phyloP scores from a whole-genome alignment of 2,113 vertebrate species.

The Eidolon helvum region DNA sequence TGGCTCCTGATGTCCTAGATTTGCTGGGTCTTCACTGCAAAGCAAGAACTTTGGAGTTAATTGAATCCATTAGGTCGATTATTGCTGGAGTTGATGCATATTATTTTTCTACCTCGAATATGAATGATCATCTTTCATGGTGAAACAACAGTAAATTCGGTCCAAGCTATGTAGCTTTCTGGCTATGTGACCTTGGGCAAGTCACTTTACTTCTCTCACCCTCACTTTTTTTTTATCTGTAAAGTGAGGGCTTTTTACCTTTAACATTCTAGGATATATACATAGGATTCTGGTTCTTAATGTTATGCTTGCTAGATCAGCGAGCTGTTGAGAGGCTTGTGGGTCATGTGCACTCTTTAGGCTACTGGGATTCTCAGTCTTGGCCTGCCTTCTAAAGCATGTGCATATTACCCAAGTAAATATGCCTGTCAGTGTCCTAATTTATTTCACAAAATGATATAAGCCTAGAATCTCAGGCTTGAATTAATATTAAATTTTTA shows the following conservation, averaged over 20 bases:
- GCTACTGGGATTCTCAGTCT: neutral
- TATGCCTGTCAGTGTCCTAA: neutral
- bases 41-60: neutral
- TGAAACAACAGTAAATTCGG: neutral
- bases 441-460: conserved; percentile 30
- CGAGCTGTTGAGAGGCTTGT: neutral
- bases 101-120: neutral
- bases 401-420: neutral
- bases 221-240: neutral
- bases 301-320: neutral
- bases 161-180: neutral
- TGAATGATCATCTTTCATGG: neutral
- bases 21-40: neutral
- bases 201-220: neutral
- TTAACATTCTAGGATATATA: neutral
- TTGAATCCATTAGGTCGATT: neutral
- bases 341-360: neutral
- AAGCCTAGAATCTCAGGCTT: conserved; percentile 10
- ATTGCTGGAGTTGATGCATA: neutral
- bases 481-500: conserved; percentile 44
- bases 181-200: neutral
- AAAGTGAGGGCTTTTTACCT: neutral
- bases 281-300: neutral
- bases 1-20: neutral
- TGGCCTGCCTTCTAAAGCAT: neutral